A percentile compares a stretch with the other conserved stretches of the same genome.
Conservation (phyloP, 53 echinoderm and acorn worm genomes). For the Stichopus horrens region DNA sequence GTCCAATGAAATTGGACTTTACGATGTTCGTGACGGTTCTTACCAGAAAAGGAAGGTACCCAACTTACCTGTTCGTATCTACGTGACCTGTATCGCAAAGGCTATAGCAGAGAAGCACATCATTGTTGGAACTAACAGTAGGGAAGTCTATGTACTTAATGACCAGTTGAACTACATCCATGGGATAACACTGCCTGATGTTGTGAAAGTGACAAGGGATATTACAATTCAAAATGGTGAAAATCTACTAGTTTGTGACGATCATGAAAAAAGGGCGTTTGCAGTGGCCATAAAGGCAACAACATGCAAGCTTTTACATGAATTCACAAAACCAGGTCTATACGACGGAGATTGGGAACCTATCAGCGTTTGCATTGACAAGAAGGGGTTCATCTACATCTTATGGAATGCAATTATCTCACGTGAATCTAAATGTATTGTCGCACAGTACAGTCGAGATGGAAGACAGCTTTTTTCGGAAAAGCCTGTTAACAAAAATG, state of each 20-base stretch:
- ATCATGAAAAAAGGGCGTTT: background rate
- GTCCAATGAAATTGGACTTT: background rate
- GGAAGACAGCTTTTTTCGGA: background rate
- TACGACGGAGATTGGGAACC: background rate
- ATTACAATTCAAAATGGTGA: background rate
- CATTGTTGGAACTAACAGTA: background rate
- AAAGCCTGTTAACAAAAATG: background rate
- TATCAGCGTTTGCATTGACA: background rate
- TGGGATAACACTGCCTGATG: background rate
- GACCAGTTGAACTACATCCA: background rate
- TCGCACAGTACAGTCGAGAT: background rate
- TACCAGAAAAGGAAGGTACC: background rate
- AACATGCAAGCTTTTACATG: background rate
- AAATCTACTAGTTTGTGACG: background rate
- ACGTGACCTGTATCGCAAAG: background rate
- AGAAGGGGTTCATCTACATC: background rate
- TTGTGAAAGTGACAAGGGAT: background rate
- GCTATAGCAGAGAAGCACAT: background rate
- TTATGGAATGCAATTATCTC: background rate
- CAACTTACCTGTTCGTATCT: background rate
- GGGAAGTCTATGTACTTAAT: background rate
- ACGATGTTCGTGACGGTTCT: background rate
- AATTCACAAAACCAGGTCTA: background rate
- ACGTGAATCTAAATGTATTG: background rate
- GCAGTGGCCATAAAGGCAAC: background rate